Base-by-base conservation (phyloP, 2,113 vertebrate species). In the Struthidea cinerea region DNA sequence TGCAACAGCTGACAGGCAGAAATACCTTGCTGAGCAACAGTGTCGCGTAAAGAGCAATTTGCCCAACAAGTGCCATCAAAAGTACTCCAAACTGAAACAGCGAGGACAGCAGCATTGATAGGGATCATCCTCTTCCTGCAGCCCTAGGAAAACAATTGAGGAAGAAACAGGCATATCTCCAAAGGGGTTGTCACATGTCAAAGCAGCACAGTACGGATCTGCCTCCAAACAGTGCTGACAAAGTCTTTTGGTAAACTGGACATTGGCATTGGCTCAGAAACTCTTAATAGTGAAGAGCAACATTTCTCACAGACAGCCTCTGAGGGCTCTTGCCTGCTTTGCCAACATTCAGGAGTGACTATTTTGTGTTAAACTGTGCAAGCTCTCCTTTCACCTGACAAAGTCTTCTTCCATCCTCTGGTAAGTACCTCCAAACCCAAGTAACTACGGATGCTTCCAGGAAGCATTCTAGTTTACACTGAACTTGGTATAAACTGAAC, bases 1-100 rank as follows among this genome's bases (percentile, higher is more conserved):
- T 89, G 50, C 74, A 84, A 89, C 89, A 97, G 94, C 64, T 95
- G 93, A 95, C 73, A 96, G 73, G 86, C 86, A 89, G 68, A 42
- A 90, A 84, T 23, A 94, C 94, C 83, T 86, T 78, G 60, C 71
- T 71, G 91, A 93, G 80, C 35, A 32, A 63, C 30, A 39, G 24
- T 3, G 13, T 55, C 20, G 60, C 89, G 55, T 56, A 59, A 88
- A 80, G 86, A 78, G 44, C 50, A 63, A 90, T 92, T 95, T 86
- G 59, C 46, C 81, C 88, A 70, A 78, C 30, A 37, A 90, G 42
- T 46, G 49, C 83, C 79, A 39, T 88, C 55, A 61, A 70, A 94
- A 84, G 59, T 71, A 46, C 67, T 84, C 67, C 52, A 75, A 32
- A 52, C 60, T 60, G 70, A 64, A 87, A 49, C 8, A 71, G 39